Conservation (phyloP, 1,140 invertebrate species). For the Aphidius ervi region DNA sequence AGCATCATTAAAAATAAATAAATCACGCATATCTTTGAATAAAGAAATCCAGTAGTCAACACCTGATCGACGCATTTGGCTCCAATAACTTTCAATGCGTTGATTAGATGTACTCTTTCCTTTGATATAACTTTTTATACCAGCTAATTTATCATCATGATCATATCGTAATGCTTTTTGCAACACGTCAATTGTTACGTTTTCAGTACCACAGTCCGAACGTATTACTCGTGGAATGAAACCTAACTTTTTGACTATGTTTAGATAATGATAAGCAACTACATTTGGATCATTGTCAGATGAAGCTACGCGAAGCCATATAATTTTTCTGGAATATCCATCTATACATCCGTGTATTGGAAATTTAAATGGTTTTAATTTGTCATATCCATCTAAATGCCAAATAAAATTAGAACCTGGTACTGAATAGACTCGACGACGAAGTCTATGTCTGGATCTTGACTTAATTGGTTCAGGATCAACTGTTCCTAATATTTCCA, state of each 20-base stretch:
- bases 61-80: constrained; percentile 12
- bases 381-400: constrained; percentile 39
- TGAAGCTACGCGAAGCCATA: background rate
- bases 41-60: constrained; percentile 23
- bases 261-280: constrained; percentile 32
- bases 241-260: constrained; percentile 18
- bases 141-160: constrained; percentile 13
- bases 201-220: constrained; percentile 29
- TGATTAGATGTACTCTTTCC: constrained; percentile 24
- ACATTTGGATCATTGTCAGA: constrained; percentile 27
- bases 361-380: constrained; percentile 36
- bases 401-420: constrained; percentile 33
- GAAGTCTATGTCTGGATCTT: constrained; percentile 2
- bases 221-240: constrained; percentile 24
- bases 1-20: constrained; percentile 16
- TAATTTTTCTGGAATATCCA: background rate
- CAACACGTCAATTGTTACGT: constrained; percentile 1
- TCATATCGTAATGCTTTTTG: constrained; percentile 4
- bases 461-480: constrained; percentile 6
- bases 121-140: constrained; percentile 18
- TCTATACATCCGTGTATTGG: constrained; percentile 30
- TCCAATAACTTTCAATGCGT: constrained; percentile 23
- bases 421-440: constrained; percentile 23
- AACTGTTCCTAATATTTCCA: background rate
- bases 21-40: constrained; percentile 23